These are phyloP conservation scores for Ciconia nigra DNA, from an alignment of 2,797 vertebrate genomes.

Conservation along the genomic window DNA sequence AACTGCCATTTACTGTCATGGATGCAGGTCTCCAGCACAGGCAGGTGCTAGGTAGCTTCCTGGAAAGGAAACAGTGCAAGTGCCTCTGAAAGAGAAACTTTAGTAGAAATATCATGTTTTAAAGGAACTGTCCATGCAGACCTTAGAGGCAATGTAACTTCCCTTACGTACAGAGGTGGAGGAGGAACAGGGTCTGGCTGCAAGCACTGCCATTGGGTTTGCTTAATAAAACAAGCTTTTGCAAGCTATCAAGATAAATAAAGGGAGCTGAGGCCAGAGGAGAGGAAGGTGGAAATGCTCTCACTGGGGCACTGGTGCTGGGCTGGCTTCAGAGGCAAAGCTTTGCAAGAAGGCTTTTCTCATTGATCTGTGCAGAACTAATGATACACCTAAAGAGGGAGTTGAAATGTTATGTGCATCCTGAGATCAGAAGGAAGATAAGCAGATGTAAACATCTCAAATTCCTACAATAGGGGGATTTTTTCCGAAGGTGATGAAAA, in stretches of 20 bases:
- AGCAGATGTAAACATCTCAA: slow-evolving; percentile 40
- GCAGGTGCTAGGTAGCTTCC: background rate
- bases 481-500: slow-evolving; percentile 1
- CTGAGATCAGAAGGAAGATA: slow-evolving; percentile 23
- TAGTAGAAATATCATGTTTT: background rate
- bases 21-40: background rate
- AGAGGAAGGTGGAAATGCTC: background rate
- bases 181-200: background rate
- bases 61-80: background rate
- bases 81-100: background rate
- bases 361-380: background rate
- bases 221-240: background rate
- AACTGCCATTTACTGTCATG: background rate
- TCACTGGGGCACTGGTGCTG: background rate
- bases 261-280: background rate
- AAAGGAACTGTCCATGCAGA: background rate
- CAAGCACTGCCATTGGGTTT: background rate
- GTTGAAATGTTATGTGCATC: background rate
- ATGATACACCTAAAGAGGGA: background rate
- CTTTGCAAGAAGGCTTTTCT: background rate
- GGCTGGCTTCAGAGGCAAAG: background rate
- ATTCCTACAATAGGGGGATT: background rate
- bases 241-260: background rate
- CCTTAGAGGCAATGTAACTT: background rate
- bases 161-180: background rate